Percentiles rank a stretch among this genome's conserved stretches.
phyloP scores from a whole-genome alignment of 1,140 invertebrate genomes.

The Chrysoperla carnea region DNA sequence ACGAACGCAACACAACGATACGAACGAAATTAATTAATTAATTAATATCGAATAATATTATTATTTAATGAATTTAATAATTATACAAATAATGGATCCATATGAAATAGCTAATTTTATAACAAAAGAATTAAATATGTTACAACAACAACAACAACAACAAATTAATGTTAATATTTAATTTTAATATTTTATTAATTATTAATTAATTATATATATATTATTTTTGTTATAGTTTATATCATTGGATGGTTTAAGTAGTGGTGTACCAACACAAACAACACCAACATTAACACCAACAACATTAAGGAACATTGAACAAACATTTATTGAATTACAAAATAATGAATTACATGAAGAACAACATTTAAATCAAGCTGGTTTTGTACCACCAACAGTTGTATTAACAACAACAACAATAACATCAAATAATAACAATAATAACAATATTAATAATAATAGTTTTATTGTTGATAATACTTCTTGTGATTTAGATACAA shows the following conservation, averaged over 20 bases:
- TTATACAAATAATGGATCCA: background rate
- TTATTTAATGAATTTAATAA: too few species aligned
- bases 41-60: too few species aligned
- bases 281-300: constrained; percentile 87
- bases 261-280: constrained; percentile 74
- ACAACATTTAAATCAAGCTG: constrained; percentile 66
- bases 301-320: constrained; percentile 78
- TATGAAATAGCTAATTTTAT: background rate
- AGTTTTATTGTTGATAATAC: constrained; percentile 10
- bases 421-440: constrained; percentile 13
- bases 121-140: background rate
- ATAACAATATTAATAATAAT: constrained; percentile 10
- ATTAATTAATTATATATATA: background rate
- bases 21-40: too few species aligned
- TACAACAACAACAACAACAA: background rate
- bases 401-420: constrained; percentile 31
- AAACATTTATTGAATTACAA: constrained; percentile 54
- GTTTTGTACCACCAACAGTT: constrained; percentile 75
- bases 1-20: too few species aligned
- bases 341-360: constrained; percentile 36
- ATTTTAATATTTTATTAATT: background rate
- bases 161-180: background rate
- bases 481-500: too few species aligned
- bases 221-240: constrained; percentile 47
- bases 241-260: constrained; percentile 61